These are phyloP conservation scores for Gephyroberyx darwinii DNA, from an alignment of 2,797 vertebrate genomes.

Conservation along the genomic window DNA sequence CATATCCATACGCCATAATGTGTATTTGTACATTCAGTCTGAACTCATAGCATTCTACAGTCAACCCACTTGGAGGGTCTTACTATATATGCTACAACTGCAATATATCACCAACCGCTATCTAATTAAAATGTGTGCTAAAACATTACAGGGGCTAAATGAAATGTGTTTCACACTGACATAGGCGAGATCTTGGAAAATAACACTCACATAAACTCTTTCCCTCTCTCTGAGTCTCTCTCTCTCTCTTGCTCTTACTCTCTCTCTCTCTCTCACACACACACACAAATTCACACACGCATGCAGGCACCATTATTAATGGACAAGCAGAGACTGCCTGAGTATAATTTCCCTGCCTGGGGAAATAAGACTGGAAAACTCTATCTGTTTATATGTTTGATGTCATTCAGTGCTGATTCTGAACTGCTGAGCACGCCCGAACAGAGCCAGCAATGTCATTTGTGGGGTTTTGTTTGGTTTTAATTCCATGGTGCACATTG, in stretches of 20 bases:
- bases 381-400: constrained; percentile 38
- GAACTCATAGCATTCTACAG: constrained; percentile 29
- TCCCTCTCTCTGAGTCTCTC: constrained; percentile 40
- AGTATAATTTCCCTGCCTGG: constrained; percentile 49
- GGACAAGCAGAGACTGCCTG: constrained; percentile 55
- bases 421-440: constrained; percentile 30
- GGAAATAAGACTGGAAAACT: constrained; percentile 53
- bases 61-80: constrained; percentile 52
- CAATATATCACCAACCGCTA: constrained; percentile 63
- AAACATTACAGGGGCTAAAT: constrained; percentile 69
- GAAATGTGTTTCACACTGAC: constrained; percentile 70
- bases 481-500: constrained; percentile 10
- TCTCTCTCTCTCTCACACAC: not conserved
- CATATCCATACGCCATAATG: constrained; percentile 72
- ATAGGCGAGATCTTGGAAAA: constrained; percentile 51
- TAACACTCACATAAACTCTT: constrained; percentile 61
- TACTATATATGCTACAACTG: constrained; percentile 43
- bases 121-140: constrained; percentile 69
- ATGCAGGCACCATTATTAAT: constrained; percentile 53
- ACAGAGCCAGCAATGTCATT: constrained; percentile 23
- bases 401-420: constrained; percentile 48
- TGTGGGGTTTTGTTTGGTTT: constrained; percentile 2
- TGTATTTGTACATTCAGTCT: constrained; percentile 50
- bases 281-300: constrained; percentile 8
- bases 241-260: not conserved